A percentile compares a stretch with the other conserved stretches of the same genome.
phyloP scores from a whole-genome alignment of 2,888 invertebrate genomes.

The Pemphredon lugubris region DNA sequence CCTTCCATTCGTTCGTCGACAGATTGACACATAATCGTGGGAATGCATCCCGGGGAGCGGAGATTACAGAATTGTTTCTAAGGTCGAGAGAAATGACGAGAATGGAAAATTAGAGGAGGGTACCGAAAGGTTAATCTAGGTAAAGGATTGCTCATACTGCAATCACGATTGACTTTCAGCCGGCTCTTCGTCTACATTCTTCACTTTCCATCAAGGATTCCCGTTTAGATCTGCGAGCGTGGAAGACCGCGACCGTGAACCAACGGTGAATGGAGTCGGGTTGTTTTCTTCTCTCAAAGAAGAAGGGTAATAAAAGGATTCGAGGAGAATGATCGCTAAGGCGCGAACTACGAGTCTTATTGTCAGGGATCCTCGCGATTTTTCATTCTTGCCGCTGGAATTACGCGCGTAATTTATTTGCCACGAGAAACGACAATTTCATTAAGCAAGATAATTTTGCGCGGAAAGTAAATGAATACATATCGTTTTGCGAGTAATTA shows the following conservation, averaged over 20 bases:
- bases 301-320: slow-evolving; percentile 13
- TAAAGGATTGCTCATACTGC: slow-evolving; percentile 36
- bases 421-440: too few species aligned
- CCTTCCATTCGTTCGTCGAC: not conserved
- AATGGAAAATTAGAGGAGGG: slow-evolving; percentile 11
- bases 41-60: slow-evolving; percentile 11
- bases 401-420: too few species aligned
- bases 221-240: slow-evolving; percentile 1
- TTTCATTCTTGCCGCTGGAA: too few species aligned
- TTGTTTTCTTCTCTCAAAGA: slow-evolving; percentile 14
- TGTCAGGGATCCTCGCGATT: too few species aligned
- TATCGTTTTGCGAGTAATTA: too few species aligned
- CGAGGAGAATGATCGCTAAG: slow-evolving; percentile 3
- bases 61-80: slow-evolving; percentile 8
- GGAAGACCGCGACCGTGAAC: slow-evolving; percentile 32
- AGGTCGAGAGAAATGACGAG: slow-evolving; percentile 25
- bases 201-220: slow-evolving; percentile 26
- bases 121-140: slow-evolving; percentile 43
- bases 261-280: slow-evolving; percentile 22
- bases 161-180: slow-evolving; percentile 52
- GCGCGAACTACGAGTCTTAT: slow-evolving; percentile 17
- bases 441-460: too few species aligned
- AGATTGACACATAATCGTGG: slow-evolving; percentile 18
- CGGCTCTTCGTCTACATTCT: slow-evolving; percentile 23
- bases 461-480: too few species aligned